Evolutionary conservation across 2,797 vertebrate genomes (phyloP).

Genomic region (Emydoidea blandingii): DNA sequence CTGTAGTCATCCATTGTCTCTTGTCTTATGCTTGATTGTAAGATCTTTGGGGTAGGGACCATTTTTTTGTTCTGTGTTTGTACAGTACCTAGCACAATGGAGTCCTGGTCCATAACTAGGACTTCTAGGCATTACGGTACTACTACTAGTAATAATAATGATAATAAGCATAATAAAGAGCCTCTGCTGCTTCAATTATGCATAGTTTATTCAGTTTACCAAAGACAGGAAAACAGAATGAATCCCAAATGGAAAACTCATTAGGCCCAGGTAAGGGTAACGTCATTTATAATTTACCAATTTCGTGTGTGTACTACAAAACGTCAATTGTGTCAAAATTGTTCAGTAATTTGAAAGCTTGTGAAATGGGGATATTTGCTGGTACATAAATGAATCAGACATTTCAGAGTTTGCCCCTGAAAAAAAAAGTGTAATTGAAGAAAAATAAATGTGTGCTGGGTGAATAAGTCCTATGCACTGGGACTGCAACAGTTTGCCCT

Average conservation of each 20-base stretch:
- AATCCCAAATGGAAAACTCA: constrained; percentile 31
- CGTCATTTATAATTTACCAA: constrained; percentile 14
- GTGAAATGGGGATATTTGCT: constrained; percentile 6
- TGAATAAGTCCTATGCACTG: constrained; percentile 6
- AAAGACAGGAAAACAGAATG: constrained; percentile 11
- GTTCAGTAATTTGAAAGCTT: constrained; percentile 22
- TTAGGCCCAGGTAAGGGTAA: constrained; percentile 1
- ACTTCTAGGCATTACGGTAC: not conserved
- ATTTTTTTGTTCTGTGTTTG: not conserved
- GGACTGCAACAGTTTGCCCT: not conserved
- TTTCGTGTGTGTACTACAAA: not conserved
- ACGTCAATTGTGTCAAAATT: not conserved
- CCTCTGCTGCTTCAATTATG: not conserved
- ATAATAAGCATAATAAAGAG: not conserved
- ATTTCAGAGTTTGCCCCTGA: not conserved
- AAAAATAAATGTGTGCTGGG: constrained; percentile 35
- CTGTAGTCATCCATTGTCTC: not conserved
- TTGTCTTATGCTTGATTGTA: not conserved
- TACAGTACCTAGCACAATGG: not conserved
- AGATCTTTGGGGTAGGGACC: not conserved
- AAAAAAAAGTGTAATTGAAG: not conserved
- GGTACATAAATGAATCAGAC: not conserved
- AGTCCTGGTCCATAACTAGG: not conserved
- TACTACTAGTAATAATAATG: not conserved
- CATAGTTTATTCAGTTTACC: constrained; percentile 11